A percentile compares a stretch with the other conserved stretches of the same genome.
Conservation (phyloP, 1,140 invertebrate genomes). For the Penaeus chinensis region DNA sequence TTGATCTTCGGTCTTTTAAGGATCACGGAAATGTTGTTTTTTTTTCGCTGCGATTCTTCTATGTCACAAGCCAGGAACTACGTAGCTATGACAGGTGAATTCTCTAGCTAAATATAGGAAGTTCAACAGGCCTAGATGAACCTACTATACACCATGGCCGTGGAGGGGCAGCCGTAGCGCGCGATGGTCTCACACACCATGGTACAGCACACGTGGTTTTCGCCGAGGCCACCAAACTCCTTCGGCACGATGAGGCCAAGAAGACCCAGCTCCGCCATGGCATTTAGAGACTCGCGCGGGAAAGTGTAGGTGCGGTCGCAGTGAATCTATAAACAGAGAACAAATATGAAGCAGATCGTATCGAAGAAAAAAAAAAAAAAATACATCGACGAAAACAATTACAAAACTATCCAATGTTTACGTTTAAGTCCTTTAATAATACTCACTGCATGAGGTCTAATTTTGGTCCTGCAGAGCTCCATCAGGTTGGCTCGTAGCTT, state of each 20-base stretch:
- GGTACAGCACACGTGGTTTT: conserved; percentile 41
- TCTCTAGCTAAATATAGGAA: background rate
- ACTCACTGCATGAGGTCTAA: conserved; percentile 49
- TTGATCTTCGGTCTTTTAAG: background rate
- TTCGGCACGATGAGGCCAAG: conserved; percentile 56
- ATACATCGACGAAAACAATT: no score
- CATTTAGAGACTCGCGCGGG: conserved; percentile 46
- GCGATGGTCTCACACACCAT: conserved; percentile 58
- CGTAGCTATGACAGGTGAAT: background rate
- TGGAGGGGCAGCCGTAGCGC: conserved; percentile 58
- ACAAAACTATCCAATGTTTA: no score
- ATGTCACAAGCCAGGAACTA: no score
- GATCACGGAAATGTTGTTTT: background rate
- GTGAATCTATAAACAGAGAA: no score
- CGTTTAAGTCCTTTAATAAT: background rate
- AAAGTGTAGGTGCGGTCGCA: conserved; percentile 45
- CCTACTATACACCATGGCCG: conserved; percentile 59
- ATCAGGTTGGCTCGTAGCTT: conserved; percentile 50
- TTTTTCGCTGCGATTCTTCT: background rate
- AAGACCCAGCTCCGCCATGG: conserved; percentile 55
- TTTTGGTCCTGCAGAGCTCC: conserved; percentile 48
- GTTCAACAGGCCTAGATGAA: background rate
- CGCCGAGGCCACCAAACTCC: conserved; percentile 52
- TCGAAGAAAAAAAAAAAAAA: no score
- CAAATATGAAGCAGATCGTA: no score